Conservation (phyloP, 1,140 invertebrate species). For the Aporrectodea caliginosa region DNA sequence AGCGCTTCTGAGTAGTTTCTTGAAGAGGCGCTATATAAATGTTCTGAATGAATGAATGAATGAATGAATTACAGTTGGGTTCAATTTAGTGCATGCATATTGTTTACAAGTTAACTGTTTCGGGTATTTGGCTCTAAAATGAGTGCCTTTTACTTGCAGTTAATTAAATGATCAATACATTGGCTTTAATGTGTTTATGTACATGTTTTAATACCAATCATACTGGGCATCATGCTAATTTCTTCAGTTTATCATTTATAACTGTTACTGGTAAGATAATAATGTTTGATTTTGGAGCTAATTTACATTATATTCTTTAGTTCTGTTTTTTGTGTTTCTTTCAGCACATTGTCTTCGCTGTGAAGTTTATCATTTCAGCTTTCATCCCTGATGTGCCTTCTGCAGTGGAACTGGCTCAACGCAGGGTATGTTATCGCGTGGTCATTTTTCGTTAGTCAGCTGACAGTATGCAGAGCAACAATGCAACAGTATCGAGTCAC, state of each 20-base stretch:
- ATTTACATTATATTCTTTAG: background rate
- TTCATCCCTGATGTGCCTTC: slow-evolving; percentile 53
- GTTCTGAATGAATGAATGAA: too few species aligned
- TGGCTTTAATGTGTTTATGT: background rate
- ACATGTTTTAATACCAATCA: background rate
- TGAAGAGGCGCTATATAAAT: too few species aligned
- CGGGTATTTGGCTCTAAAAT: too few species aligned
- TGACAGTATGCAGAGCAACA: background rate
- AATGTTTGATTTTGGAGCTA: background rate
- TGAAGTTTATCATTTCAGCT: slow-evolving; percentile 52
- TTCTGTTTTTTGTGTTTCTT: slow-evolving; percentile 18
- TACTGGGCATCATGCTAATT: background rate
- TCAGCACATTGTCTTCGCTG: slow-evolving; percentile 54
- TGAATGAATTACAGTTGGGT: too few species aligned
- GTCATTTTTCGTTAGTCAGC: too few species aligned
- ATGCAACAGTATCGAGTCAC: background rate
- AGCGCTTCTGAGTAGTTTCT: too few species aligned
- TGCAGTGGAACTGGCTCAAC: slow-evolving; percentile 37
- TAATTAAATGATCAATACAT: too few species aligned
- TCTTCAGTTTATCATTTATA: background rate
- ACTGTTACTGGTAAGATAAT: background rate
- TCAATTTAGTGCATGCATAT: too few species aligned
- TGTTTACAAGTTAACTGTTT: too few species aligned
- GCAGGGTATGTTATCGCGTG: background rate
- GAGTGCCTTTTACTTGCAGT: too few species aligned